These are phyloP conservation scores for Pluvianellus socialis DNA, from an alignment of 2,113 vertebrate species.

Conservation along the genomic window DNA sequence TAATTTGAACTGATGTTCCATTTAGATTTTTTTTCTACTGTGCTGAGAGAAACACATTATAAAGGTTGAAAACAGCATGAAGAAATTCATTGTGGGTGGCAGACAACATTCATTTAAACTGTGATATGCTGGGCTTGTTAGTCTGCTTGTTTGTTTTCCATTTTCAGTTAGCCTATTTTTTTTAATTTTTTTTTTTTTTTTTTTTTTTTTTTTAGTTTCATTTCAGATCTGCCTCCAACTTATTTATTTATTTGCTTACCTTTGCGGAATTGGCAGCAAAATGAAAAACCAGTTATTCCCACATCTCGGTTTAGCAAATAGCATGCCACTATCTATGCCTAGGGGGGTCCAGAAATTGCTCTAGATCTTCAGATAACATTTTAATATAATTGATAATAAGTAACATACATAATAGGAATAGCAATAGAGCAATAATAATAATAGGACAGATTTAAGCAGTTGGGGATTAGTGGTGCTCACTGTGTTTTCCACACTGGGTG, in stretches of 20 bases:
- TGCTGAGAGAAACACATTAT: background rate
- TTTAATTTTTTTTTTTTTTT: background rate
- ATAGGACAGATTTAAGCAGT: background rate
- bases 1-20: background rate
- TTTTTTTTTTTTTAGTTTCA: background rate
- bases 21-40: background rate
- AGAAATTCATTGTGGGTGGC: conserved; percentile 2
- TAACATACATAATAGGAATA: background rate
- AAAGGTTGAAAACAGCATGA: conserved; percentile 12
- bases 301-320: background rate
- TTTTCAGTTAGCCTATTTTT: background rate
- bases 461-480: background rate
- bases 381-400: conserved; percentile 2
- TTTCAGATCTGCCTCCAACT: background rate
- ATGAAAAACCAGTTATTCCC: background rate
- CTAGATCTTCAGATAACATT: background rate
- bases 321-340: background rate
- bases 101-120: background rate
- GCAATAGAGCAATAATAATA: background rate
- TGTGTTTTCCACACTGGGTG: background rate
- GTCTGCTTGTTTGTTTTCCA: conserved; percentile 36
- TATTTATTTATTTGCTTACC: conserved; percentile 34
- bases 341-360: background rate
- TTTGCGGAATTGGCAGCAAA: background rate
- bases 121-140: background rate